These are phyloP conservation scores for Tetranychus truncatus DNA, from an alignment of 2,888 invertebrate genomes.

Conservation along the genomic window DNA sequence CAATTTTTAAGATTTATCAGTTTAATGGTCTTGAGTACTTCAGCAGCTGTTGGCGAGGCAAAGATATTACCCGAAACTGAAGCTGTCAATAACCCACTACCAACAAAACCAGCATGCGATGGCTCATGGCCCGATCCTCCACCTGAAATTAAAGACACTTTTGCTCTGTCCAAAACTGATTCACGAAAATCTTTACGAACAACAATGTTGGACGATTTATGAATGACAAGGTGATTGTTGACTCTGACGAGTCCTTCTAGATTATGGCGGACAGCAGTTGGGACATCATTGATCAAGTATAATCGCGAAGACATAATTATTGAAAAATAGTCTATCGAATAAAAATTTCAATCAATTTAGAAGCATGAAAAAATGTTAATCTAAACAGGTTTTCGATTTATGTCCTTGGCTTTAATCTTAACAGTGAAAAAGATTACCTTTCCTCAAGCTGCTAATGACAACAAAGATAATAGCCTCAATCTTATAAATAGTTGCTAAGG, in stretches of 20 bases:
- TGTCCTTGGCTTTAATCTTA: too few relatives aligned
- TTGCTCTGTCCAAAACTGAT: conserved; percentile 10
- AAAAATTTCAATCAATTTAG: not conserved
- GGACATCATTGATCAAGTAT: conserved; percentile 16
- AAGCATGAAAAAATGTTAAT: not conserved
- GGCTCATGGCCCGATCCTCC: conserved; percentile 75
- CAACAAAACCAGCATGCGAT: conserved; percentile 45
- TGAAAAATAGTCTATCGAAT: too few relatives aligned
- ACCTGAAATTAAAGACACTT: conserved; percentile 43
- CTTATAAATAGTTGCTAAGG: too few relatives aligned
- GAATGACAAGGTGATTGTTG: conserved; percentile 13
- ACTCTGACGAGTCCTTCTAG: conserved; percentile 15
- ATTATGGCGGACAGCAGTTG: conserved; percentile 15
- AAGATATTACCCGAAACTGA: conserved; percentile 55
- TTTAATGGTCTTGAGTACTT: conserved; percentile 14
- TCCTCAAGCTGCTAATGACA: too few relatives aligned
- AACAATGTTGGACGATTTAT: conserved; percentile 12
- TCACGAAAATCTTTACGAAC: conserved; percentile 16
- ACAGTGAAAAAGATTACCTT: too few relatives aligned
- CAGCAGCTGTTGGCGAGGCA: conserved; percentile 50
- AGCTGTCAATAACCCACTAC: conserved; percentile 57
- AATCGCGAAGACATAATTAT: not conserved
- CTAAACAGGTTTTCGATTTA: not conserved
- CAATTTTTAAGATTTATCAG: not conserved
- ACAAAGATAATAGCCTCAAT: too few relatives aligned